Evolutionary conservation across 2,797 vertebrate genomes (phyloP), one percentile per base, ranked within the genome.

Genomic region (Enteromius afrohamiltoni): DNA sequence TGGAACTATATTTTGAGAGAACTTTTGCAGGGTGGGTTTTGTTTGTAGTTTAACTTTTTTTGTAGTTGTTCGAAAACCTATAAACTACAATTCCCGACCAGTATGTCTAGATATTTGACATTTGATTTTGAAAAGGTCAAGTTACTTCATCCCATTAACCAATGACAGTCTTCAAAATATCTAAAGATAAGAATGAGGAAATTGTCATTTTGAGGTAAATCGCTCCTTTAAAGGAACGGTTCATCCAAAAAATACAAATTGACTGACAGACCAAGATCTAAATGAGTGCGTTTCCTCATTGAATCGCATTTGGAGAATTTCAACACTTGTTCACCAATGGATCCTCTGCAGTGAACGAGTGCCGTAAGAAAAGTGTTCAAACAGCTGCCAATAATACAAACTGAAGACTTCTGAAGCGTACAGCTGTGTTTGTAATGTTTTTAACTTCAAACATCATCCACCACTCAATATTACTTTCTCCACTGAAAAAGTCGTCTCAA

Each of bases 31-130:
- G 68, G 53, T 79, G 16, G 21, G 11, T 10, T 51, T 79, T 78
- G 42, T 58, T 55, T 65, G 69, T 69, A 60, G 51, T 77, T 86
- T 62, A 69, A 76, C 68, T 34, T 34, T 34, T 34, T 34, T 34
- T 34, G 5, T 6, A 37, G 34, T 37, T 37, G 37, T 37, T 37
- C 7, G 37, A 37, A 37, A 37, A 37, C 37, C 37, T 37, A 7
- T 37, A 37, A 37, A 37, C 6, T 37, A 6, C 1, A 37, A 37
- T 37, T 37, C 37, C 37, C 6, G 7, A 37, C 37, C 37, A 1
- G 37, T 37, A 37, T 7, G 37, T 7, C 37, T 37, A 37, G 37
- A 37, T 37, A 37, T 37, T 37, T 37, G 37, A 37, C 37, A 37
- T 37, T 37, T 37, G 26, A 29, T 62, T 6, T 62, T 29, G 14